phyloP scores from a whole-genome alignment of 2,797 vertebrate genomes.

The Crenichthys baileyi region DNA sequence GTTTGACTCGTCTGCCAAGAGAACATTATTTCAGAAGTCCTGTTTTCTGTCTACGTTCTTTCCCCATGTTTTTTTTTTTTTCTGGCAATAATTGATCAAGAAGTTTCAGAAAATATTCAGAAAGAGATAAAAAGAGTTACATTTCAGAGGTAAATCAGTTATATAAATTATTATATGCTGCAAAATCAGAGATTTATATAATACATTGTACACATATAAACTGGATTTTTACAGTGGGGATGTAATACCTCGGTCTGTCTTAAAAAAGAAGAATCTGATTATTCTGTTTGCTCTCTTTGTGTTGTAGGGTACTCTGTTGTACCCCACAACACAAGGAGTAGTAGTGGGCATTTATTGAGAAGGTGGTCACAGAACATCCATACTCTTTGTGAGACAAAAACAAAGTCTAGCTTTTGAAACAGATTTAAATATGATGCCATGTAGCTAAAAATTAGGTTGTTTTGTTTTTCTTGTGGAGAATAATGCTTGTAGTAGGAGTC shows the following conservation, averaged over 20 bases:
- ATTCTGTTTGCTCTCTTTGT: background rate
- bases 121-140: background rate
- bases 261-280: background rate
- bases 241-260: background rate
- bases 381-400: background rate
- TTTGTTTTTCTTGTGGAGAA: background rate
- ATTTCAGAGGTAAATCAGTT: background rate
- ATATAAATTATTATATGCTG: background rate
- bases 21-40: background rate
- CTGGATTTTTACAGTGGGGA: background rate
- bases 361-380: background rate
- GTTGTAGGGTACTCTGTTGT: background rate
- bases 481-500: background rate
- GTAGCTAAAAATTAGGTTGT: background rate
- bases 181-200: background rate
- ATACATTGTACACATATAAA: background rate
- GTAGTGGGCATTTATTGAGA: background rate
- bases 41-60: background rate
- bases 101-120: background rate
- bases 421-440: background rate
- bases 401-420: background rate
- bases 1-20: background rate
- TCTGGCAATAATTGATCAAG: background rate
- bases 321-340: background rate
- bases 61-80: background rate